Evolutionary conservation across 2,888 invertebrate genomes (phyloP).

Genomic region (Stictocephala bisonia): DNA sequence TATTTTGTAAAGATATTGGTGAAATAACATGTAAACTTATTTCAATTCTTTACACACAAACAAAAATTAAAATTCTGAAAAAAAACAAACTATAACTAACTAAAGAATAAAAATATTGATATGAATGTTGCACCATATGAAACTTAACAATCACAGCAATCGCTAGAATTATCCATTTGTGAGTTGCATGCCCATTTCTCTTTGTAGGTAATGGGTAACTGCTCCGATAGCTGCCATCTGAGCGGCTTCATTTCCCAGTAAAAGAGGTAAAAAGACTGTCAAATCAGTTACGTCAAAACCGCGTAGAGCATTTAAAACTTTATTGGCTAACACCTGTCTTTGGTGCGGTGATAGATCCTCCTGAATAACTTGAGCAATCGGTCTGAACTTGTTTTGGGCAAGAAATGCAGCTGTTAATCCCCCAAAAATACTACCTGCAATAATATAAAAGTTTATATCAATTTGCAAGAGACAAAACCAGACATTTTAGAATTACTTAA

Average conservation of each 20-base stretch:
- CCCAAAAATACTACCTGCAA: conserved; percentile 30
- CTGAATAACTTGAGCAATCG: conserved; percentile 27
- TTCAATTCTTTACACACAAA: no score
- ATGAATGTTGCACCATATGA: no score
- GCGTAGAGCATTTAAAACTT: neutral
- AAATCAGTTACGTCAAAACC: conserved; percentile 33
- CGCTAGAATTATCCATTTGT: no score
- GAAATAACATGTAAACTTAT: no score
- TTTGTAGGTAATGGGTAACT: neutral
- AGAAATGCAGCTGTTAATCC: conserved; percentile 5
- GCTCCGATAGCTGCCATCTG: conserved; percentile 21
- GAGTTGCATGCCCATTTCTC: conserved; percentile 20
- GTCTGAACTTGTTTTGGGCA: conserved; percentile 26
- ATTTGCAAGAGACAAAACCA: no score
- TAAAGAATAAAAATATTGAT: no score
- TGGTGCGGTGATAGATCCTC: conserved; percentile 1
- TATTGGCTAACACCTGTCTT: neutral
- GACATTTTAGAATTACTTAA: no score
- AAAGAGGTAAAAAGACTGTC: conserved; percentile 11
- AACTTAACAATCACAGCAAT: no score
- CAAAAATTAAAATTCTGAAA: no score
- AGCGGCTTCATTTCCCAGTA: conserved; percentile 18
- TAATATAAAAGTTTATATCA: neutral
- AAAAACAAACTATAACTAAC: no score
- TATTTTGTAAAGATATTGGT: no score